Evolutionary conservation across 2,797 vertebrate species (phyloP).

Genomic region (Spheniscus humboldti): DNA sequence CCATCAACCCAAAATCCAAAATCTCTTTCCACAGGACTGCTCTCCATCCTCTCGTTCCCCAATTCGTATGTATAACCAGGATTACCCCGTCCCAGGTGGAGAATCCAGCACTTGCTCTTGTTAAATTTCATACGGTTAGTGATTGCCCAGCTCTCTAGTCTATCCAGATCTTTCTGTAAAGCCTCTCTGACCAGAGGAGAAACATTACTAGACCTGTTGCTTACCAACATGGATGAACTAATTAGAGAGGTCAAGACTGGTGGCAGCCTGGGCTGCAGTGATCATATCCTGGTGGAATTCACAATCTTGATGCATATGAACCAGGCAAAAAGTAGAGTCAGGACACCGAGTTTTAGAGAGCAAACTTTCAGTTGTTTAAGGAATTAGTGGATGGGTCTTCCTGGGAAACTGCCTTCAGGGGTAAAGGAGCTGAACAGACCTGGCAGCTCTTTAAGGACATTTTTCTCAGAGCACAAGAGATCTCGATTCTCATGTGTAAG

Average conservation of each 20-base stretch:
- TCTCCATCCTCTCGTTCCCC: not conserved
- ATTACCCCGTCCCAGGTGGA: not conserved
- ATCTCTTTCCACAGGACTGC: not conserved
- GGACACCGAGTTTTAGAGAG: not conserved
- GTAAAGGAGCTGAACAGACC: not conserved
- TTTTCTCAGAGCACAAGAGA: not conserved
- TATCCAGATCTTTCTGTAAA: not conserved
- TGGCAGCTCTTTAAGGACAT: not conserved
- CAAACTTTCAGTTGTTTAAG: not conserved
- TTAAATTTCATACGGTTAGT: not conserved
- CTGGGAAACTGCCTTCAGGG: not conserved
- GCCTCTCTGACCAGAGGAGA: not conserved
- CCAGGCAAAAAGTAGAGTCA: not conserved
- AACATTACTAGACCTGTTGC: not conserved
- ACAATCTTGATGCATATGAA: not conserved
- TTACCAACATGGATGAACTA: not conserved
- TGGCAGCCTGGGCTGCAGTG: not conserved
- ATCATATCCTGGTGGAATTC: not conserved
- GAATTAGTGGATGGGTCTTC: not conserved
- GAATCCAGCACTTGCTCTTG: not conserved
- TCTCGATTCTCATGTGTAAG: not conserved
- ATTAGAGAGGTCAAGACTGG: not conserved
- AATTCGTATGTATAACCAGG: not conserved
- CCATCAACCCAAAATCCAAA: not conserved
- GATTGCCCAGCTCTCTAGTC: not conserved